phyloP scores from a whole-genome alignment of 2,797 vertebrate species.

The Labroides dimidiatus region DNA sequence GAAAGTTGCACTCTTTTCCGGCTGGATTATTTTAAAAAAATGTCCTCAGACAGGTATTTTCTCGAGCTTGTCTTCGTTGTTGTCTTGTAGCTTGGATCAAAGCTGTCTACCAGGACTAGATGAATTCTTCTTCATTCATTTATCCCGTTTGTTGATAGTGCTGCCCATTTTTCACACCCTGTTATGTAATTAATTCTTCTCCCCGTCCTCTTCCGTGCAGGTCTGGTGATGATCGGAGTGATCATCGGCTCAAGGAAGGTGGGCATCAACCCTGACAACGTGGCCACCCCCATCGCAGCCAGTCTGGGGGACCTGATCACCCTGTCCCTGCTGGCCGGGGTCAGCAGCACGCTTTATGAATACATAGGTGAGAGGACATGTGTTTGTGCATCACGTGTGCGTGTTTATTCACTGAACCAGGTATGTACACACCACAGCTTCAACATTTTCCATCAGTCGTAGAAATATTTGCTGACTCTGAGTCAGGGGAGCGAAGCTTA shows the following conservation, averaged over 20 bases:
- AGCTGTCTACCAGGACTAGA: no score
- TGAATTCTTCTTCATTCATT: no score
- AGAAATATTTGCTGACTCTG: no score
- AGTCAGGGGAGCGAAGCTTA: no score
- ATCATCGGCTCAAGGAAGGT: conserved; percentile 91
- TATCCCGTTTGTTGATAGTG: no score
- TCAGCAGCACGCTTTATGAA: conserved; percentile 89
- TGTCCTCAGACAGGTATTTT: neutral
- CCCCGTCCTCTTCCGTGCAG: conserved; percentile 17
- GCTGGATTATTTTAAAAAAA: neutral
- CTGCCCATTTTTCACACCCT: neutral
- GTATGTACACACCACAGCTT: neutral
- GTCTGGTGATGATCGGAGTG: conserved; percentile 91
- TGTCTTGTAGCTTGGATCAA: no score
- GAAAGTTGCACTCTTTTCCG: neutral
- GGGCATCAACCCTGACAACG: conserved; percentile 96
- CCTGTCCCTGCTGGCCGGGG: conserved; percentile 89
- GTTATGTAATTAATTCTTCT: neutral
- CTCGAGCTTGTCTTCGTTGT: neutral
- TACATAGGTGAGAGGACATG: conserved; percentile 83
- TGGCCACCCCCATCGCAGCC: conserved; percentile 95
- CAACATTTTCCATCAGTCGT: neutral
- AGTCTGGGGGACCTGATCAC: conserved; percentile 96
- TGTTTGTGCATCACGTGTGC: no score
- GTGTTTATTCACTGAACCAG: no score